Evolutionary conservation across 2,888 invertebrate genomes (phyloP).

Genomic region (Hyposoter dolosus): DNA sequence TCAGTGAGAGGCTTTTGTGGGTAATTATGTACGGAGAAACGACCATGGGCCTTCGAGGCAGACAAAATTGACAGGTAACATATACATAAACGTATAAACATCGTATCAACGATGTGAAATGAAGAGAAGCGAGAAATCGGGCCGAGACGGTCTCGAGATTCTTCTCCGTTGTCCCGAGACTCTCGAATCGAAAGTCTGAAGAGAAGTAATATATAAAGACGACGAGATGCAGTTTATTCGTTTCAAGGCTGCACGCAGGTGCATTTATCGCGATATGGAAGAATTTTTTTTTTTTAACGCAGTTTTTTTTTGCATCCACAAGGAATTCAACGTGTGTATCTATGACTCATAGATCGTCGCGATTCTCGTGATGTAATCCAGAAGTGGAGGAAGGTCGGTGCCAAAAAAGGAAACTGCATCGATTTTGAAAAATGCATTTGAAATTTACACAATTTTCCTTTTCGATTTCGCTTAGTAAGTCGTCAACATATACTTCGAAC

Average conservation of each 20-base stretch:
- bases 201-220: slow-evolving; percentile 10
- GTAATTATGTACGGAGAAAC: slow-evolving; percentile 24
- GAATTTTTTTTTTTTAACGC: background rate
- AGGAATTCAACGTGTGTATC: background rate
- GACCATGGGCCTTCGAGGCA: slow-evolving; percentile 38
- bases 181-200: slow-evolving; percentile 63
- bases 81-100: background rate
- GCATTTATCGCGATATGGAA: slow-evolving; percentile 13
- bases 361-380: slow-evolving; percentile 19
- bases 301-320: background rate
- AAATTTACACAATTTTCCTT: background rate
- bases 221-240: slow-evolving; percentile 15
- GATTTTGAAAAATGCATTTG: background rate
- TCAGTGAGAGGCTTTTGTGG: slow-evolving; percentile 1
- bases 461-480: background rate
- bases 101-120: slow-evolving; percentile 25
- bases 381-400: slow-evolving; percentile 10
- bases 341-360: slow-evolving; percentile 14
- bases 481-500: background rate
- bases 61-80: slow-evolving; percentile 23
- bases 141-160: slow-evolving; percentile 51
- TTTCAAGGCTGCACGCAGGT: slow-evolving; percentile 26
- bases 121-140: slow-evolving; percentile 59
- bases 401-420: background rate
- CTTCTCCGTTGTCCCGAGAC: slow-evolving; percentile 24